Conservation (phyloP, 1,140 invertebrate genomes). For the Pemphigus obesinymphae region DNA sequence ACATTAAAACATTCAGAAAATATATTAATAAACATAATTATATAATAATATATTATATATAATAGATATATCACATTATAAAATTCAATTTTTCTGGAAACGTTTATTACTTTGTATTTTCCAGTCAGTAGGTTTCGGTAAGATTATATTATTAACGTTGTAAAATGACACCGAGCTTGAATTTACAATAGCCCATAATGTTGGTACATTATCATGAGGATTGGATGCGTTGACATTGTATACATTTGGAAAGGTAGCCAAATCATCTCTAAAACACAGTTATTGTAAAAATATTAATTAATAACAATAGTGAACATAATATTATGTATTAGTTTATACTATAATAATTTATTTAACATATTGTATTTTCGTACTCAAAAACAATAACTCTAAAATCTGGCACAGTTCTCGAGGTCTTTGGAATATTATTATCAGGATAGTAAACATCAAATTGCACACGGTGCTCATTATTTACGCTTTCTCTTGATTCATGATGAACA, state of each 20-base stretch:
- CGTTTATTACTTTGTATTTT: not conserved
- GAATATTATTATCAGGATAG: slow-evolving; percentile 3
- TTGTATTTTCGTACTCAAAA: not conserved
- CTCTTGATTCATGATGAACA: not conserved
- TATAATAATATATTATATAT: no score
- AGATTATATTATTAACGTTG: not conserved
- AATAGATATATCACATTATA: no score
- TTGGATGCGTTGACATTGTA: not conserved
- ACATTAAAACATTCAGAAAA: no score
- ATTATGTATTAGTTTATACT: no score
- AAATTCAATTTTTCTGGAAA: no score
- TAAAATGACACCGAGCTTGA: slow-evolving; percentile 23
- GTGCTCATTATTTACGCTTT: not conserved
- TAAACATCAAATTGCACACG: not conserved
- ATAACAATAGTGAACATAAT: not conserved
- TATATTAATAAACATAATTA: no score
- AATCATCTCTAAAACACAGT: not conserved
- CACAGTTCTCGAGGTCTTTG: not conserved
- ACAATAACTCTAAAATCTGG: slow-evolving; percentile 27
- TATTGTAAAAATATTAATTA: not conserved
- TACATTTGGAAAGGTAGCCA: slow-evolving; percentile 5
- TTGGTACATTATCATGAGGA: not conserved
- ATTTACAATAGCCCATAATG: slow-evolving; percentile 27
- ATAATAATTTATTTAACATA: not conserved
- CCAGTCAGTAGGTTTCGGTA: slow-evolving; percentile 15